Conservation (phyloP, 2,113 vertebrate genomes). For the Muntiacus reevesi region DNA sequence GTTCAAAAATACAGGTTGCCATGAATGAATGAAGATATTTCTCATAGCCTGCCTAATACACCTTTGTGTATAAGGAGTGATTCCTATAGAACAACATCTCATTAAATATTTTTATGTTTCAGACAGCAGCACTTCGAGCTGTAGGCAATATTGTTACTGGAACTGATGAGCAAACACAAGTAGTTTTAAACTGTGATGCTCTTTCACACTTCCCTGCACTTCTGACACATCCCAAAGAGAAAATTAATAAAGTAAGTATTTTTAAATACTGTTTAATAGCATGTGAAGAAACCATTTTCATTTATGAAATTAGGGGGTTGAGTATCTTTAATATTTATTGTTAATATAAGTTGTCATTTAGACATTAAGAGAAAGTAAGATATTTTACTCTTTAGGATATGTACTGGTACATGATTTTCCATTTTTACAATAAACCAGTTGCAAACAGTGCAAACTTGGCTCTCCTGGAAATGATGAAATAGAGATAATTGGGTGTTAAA, state of each 20-base stretch:
- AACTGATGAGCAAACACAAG: constrained; percentile 98
- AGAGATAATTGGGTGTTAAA: constrained; percentile 82
- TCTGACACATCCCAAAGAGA: constrained; percentile 98
- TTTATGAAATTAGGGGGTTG: neutral
- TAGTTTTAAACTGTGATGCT: constrained; percentile 97
- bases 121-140: constrained; percentile 97
- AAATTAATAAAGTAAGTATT: constrained; percentile 97
- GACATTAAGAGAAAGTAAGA: neutral
- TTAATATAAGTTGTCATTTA: constrained; percentile 13
- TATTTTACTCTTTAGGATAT: neutral
- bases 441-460: neutral
- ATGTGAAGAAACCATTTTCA: constrained; percentile 13
- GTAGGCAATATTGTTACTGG: constrained; percentile 99
- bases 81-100: neutral
- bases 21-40: neutral
- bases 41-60: neutral
- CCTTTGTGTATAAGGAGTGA: neutral
- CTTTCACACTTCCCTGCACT: constrained; percentile 96
- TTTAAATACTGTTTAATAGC: neutral
- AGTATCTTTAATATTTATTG: neutral
- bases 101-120: constrained; percentile 52
- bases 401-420: neutral
- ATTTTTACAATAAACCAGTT: neutral
- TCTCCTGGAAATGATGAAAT: constrained; percentile 91
- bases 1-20: neutral